Conservation (phyloP, 2,888 invertebrate species). For the Magallana nippona region DNA sequence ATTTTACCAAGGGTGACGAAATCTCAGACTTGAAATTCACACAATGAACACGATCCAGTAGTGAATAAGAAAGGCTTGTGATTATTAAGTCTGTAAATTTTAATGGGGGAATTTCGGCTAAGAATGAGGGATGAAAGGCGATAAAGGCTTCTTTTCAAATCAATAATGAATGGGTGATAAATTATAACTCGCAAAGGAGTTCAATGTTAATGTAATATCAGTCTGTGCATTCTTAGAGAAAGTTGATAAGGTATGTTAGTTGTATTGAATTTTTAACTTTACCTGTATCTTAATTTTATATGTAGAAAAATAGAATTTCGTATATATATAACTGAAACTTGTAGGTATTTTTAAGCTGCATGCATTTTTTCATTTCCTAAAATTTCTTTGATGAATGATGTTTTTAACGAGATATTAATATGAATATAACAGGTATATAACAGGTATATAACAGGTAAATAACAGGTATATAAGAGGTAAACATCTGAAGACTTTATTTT, state of each 20-base stretch:
- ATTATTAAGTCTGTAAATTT: slow-evolving; percentile 12
- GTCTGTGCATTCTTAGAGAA: background rate
- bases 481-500: too few relatives aligned
- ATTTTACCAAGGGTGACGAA: slow-evolving; percentile 7
- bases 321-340: too few relatives aligned
- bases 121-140: background rate
- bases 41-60: background rate
- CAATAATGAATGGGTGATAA: slow-evolving; percentile 20
- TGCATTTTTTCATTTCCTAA: background rate
- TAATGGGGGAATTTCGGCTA: background rate
- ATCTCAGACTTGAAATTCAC: slow-evolving; percentile 1
- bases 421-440: too few relatives aligned
- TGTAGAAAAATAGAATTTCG: too few relatives aligned
- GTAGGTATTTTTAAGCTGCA: background rate
- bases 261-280: too few relatives aligned
- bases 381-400: too few relatives aligned
- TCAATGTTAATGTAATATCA: background rate
- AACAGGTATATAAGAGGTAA: too few relatives aligned
- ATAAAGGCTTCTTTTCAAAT: slow-evolving; percentile 16
- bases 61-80: background rate
- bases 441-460: too few relatives aligned
- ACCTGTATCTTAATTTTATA: too few relatives aligned
- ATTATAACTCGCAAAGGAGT: slow-evolving; percentile 2
- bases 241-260: background rate
- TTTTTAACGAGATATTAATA: too few relatives aligned